Evolutionary conservation across 2,888 invertebrate genomes (phyloP).

Genomic region (Tetramorium bicarinatum): DNA sequence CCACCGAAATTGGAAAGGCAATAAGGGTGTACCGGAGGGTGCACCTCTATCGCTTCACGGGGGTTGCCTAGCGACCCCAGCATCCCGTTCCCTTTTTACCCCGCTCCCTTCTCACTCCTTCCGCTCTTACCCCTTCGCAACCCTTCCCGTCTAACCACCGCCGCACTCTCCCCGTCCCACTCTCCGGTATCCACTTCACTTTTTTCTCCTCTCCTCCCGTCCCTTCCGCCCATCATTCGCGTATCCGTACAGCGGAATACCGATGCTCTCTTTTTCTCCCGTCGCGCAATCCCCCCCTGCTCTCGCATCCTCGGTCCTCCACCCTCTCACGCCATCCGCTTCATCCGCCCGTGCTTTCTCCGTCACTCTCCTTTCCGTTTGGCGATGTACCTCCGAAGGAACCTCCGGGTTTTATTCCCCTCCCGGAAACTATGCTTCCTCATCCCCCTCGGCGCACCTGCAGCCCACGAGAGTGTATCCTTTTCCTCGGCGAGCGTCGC

Average conservation of each 20-base stretch:
- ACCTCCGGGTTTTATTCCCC: slow-evolving; percentile 15
- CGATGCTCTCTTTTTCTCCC: slow-evolving; percentile 70
- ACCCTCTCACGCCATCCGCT: slow-evolving; percentile 38
- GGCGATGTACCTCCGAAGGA: slow-evolving; percentile 7
- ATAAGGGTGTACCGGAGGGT: slow-evolving; percentile 78
- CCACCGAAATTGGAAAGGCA: slow-evolving; percentile 84
- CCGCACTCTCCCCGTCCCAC: slow-evolving; percentile 54
- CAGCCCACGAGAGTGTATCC: slow-evolving; percentile 32
- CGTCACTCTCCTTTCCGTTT: slow-evolving; percentile 55
- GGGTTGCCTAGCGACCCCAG: slow-evolving; percentile 84
- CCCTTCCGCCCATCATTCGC: slow-evolving; percentile 54
- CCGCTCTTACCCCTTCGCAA: slow-evolving; percentile 34
- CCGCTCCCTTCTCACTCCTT: slow-evolving; percentile 62
- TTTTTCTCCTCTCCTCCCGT: slow-evolving; percentile 37
- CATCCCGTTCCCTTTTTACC: slow-evolving; percentile 71
- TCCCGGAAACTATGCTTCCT: background rate
- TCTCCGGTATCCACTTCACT: slow-evolving; percentile 48
- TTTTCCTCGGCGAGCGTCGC: slow-evolving; percentile 58
- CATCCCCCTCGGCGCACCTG: background rate
- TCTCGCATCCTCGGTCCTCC: background rate
- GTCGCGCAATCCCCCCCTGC: slow-evolving; percentile 43
- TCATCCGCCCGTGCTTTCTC: slow-evolving; percentile 1
- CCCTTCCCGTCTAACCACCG: slow-evolving; percentile 25
- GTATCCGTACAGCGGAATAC: slow-evolving; percentile 68
- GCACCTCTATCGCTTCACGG: slow-evolving; percentile 78